Conservation (phyloP, 2,113 vertebrate genomes). For the Stigmatopora nigra region DNA sequence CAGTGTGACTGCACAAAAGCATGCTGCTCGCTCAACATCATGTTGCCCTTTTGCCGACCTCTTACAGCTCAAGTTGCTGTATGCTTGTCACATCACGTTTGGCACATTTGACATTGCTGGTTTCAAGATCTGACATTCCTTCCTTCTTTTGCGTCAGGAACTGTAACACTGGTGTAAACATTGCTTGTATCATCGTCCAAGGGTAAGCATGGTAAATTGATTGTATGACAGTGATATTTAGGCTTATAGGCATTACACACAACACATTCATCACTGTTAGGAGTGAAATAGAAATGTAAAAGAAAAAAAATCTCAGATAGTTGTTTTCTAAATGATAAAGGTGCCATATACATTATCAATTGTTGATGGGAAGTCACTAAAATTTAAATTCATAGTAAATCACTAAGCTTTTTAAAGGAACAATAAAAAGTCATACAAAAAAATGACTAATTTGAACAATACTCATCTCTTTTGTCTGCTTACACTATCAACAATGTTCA, state of each 20-base stretch:
- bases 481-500: too few relatives aligned
- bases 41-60: conserved; percentile 42
- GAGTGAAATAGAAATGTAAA: too few relatives aligned
- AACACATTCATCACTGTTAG: too few relatives aligned
- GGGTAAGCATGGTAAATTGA: conserved; percentile 47
- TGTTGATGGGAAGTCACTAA: too few relatives aligned
- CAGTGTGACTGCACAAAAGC: conserved; percentile 31
- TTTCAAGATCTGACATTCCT: conserved; percentile 49
- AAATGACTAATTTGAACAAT: too few relatives aligned
- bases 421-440: too few relatives aligned
- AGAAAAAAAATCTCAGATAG: not conserved
- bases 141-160: conserved; percentile 51
- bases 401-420: too few relatives aligned
- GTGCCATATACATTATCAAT: too few relatives aligned
- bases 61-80: conserved; percentile 37
- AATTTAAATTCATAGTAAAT: too few relatives aligned
- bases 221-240: not conserved
- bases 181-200: conserved; percentile 31
- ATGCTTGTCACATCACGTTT: conserved; percentile 46
- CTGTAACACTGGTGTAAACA: conserved; percentile 61
- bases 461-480: too few relatives aligned
- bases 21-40: conserved; percentile 36
- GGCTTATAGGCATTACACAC: too few relatives aligned
- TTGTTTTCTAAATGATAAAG: too few relatives aligned
- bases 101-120: conserved; percentile 14